A percentile compares a stretch with the other conserved stretches of the same genome.
These are phyloP conservation scores for Forbesichthys papilliferus DNA, from an alignment of 2,113 vertebrate genomes.

Conservation along the genomic window DNA sequence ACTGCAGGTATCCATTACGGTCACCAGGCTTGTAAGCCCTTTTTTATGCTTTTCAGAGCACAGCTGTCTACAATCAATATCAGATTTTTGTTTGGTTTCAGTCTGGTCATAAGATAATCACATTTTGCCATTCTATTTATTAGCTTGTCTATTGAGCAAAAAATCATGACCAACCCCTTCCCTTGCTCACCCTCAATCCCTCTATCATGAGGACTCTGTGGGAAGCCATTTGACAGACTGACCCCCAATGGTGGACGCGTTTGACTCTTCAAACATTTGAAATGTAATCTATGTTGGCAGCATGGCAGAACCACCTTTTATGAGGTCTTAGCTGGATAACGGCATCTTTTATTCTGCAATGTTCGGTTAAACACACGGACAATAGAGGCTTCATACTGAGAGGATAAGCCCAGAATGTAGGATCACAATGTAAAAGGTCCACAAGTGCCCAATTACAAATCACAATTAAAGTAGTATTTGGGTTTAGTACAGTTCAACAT, in stretches of 20 bases:
- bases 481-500: too few relatives aligned
- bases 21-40: slow-evolving; percentile 54
- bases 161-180: slow-evolving; percentile 36
- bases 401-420: neutral
- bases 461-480: neutral
- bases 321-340: slow-evolving; percentile 52
- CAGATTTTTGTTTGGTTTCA: neutral
- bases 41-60: slow-evolving; percentile 43
- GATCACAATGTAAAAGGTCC: slow-evolving; percentile 18
- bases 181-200: slow-evolving; percentile 64
- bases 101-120: slow-evolving; percentile 34
- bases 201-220: slow-evolving; percentile 81
- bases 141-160: slow-evolving; percentile 37
- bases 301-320: slow-evolving; percentile 59
- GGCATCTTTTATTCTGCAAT: slow-evolving; percentile 26
- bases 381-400: slow-evolving; percentile 19
- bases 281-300: slow-evolving; percentile 84
- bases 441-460: slow-evolving; percentile 9
- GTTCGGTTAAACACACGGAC: slow-evolving; percentile 23
- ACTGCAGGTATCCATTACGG: slow-evolving; percentile 76
- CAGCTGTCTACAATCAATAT: slow-evolving; percentile 28
- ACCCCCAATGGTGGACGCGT: slow-evolving; percentile 86
- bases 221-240: slow-evolving; percentile 88
- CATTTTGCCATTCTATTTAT: slow-evolving; percentile 45
- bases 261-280: slow-evolving; percentile 88